A percentile compares a stretch with the other conserved stretches of the same genome.
These are phyloP conservation scores for Apostichopus parvimensis DNA, from an alignment of 35 echinoderm and acorn worm species.

Conservation along the genomic window DNA sequence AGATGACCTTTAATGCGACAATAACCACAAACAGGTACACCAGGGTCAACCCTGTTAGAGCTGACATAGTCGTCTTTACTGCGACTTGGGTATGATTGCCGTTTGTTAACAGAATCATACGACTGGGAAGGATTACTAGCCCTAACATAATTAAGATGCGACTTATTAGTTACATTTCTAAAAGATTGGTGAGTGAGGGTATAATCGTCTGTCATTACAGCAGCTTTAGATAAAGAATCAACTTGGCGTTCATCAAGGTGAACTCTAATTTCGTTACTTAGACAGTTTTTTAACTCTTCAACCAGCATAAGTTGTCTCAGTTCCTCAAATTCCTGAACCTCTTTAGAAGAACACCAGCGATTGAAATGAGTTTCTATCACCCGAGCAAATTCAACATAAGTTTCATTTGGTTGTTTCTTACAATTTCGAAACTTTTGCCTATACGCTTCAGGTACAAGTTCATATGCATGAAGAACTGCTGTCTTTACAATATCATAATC, in stretches of 20 bases:
- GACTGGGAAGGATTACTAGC: neutral
- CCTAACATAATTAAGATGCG: neutral
- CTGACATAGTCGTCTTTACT: neutral
- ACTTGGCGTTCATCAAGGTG: conserved; percentile 4
- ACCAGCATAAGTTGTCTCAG: conserved; percentile 12
- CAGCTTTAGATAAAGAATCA: neutral
- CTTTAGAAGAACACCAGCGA: conserved; percentile 3
- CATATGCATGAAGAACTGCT: too few relatives aligned
- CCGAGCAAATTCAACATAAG: conserved; percentile 17
- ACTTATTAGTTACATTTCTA: too few relatives aligned
- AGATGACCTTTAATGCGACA: conserved; percentile 17
- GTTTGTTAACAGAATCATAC: too few relatives aligned
- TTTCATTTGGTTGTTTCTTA: neutral
- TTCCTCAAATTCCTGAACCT: neutral
- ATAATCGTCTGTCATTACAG: conserved; percentile 43
- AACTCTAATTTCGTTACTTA: neutral
- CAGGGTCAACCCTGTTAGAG: too few relatives aligned
- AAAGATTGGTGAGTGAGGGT: conserved; percentile 11
- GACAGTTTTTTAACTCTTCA: conserved; percentile 31
- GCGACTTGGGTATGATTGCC: neutral
- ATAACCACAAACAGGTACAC: neutral
- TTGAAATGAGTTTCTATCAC: neutral
- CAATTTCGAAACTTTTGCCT: neutral
- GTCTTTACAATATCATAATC: too few relatives aligned
- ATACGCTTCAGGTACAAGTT: too few relatives aligned